A percentile compares a stretch with the other conserved stretches of the same genome.
These are phyloP conservation scores for Oncopeltus fasciatus DNA, from an alignment of 1,140 invertebrate species.

Conservation along the genomic window DNA sequence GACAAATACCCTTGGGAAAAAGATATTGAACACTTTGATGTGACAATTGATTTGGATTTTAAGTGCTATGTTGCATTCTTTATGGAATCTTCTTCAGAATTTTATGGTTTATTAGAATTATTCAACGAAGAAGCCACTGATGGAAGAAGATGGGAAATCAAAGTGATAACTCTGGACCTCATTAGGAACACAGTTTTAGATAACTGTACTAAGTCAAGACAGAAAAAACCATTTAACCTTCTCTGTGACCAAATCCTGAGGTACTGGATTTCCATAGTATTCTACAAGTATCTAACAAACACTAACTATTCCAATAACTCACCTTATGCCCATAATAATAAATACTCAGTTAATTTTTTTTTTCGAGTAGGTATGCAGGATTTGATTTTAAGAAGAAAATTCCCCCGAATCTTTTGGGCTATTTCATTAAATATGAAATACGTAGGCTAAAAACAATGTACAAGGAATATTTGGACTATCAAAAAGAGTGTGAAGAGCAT, in stretches of 20 bases:
- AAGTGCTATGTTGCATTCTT: neutral
- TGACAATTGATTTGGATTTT: neutral
- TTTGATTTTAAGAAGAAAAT: neutral
- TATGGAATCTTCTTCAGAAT: neutral
- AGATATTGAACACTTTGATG: neutral
- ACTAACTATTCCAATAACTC: no score
- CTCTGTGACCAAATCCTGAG: neutral
- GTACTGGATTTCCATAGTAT: no score
- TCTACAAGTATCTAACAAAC: no score
- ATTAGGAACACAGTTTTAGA: neutral
- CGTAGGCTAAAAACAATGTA: neutral
- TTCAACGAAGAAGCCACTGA: neutral
- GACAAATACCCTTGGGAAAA: neutral
- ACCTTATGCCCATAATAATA: no score
- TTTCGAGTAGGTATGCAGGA: neutral
- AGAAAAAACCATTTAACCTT: neutral
- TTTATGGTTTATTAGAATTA: slow-evolving; percentile 1
- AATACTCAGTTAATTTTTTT: neutral
- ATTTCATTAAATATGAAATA: slow-evolving; percentile 2
- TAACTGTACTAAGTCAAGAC: neutral
- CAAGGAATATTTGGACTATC: neutral
- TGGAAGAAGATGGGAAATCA: neutral
- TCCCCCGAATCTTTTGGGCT: neutral
- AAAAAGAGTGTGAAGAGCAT: neutral
- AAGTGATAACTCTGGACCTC: neutral